Percentiles rank a stretch among this genome's conserved stretches.
Evolutionary conservation across 2,113 vertebrate species (phyloP).

Genomic region (Rhinichthys klamathensis): DNA sequence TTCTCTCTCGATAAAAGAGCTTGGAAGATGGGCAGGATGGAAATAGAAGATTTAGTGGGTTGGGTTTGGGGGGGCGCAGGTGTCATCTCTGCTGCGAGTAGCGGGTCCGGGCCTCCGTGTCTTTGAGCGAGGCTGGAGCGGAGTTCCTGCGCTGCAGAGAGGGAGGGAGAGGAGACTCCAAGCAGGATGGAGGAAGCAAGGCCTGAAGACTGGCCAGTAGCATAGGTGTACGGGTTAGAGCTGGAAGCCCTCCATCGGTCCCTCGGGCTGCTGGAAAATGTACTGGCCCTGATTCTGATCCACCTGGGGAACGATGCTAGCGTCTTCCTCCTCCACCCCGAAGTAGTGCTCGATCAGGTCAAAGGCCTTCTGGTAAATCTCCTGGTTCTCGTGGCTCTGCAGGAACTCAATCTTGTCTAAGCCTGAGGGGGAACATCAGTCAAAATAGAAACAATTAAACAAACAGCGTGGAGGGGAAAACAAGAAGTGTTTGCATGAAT

Average conservation of each 20-base stretch:
- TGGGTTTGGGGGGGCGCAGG: neutral
- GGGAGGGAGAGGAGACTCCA: constrained; percentile 30
- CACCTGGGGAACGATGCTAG: constrained; percentile 86
- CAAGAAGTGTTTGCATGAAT: neutral
- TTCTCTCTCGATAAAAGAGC: neutral
- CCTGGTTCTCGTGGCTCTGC: constrained; percentile 90
- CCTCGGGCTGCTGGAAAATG: constrained; percentile 89
- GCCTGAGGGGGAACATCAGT: constrained; percentile 70
- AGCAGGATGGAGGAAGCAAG: constrained; percentile 23
- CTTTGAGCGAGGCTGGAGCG: constrained; percentile 16
- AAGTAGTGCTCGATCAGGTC: constrained; percentile 90
- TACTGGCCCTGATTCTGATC: constrained; percentile 90
- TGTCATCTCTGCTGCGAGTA: constrained; percentile 6
- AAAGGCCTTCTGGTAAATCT: constrained; percentile 91
- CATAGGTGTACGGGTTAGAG: constrained; percentile 71
- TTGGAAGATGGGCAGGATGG: constrained; percentile 8
- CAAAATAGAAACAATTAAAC: neutral
- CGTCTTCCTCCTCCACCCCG: constrained; percentile 88
- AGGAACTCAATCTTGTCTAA: constrained; percentile 91
- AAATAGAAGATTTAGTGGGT: constrained; percentile 30
- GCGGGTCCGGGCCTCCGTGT: neutral
- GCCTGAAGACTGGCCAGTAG: constrained; percentile 25
- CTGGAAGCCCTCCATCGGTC: constrained; percentile 90
- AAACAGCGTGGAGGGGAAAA: neutral
- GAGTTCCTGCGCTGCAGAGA: constrained; percentile 1